Evolutionary conservation across 2,888 invertebrate genomes (phyloP), one percentile per base, ranked within the genome.

Genomic region (Idaea straminata): DNA sequence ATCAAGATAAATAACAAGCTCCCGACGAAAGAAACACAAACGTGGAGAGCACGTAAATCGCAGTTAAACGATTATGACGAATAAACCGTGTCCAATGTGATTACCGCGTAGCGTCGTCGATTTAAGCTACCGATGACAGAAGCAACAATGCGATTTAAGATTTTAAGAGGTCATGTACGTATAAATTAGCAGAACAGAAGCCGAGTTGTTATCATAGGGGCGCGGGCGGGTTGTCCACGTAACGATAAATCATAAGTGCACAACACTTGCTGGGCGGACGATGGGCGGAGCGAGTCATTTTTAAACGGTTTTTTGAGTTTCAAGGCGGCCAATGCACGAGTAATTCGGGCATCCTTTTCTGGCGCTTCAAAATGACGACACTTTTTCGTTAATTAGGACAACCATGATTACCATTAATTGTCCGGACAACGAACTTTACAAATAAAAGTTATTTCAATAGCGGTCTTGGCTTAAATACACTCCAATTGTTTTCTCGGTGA

Each of bases 291-390:
- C 92, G 85, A 91, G 82, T 88, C 86, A 90, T 87, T 91, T 91
- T 91, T 91, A 91, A 92, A 91, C 89, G 87, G 89, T 92, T 92
- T 92, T 92, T 92, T 91, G 89, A 90, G 88, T 86, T 84, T 83
- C 81, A 78, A 81, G 74, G 79, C 85, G 85, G 84, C 92, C 92
- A 91, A 91, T 90, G 88, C 87, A 83, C 84, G 85, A 81, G 84
- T 84, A 84, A 86, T 86, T 87, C 85, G 84, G 82, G 79, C 85
- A 81, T 88, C 90, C 91, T 88, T 91, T 88, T 90, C 88, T 85
- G 89, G 88, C 83, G 85, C 85, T 83, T 79, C 74, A 82, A 78
- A 83, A 85, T 84, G 86, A 87, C 84, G 89, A 89, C 87, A 88
- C 84, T 89, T 91, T 91, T 91, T 91, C 87, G 83, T 87, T 91